Evolutionary conservation across 1,140 invertebrate genomes (phyloP), one percentile per base, ranked within the genome.

Genomic region (Drosophila malerkotliana): DNA sequence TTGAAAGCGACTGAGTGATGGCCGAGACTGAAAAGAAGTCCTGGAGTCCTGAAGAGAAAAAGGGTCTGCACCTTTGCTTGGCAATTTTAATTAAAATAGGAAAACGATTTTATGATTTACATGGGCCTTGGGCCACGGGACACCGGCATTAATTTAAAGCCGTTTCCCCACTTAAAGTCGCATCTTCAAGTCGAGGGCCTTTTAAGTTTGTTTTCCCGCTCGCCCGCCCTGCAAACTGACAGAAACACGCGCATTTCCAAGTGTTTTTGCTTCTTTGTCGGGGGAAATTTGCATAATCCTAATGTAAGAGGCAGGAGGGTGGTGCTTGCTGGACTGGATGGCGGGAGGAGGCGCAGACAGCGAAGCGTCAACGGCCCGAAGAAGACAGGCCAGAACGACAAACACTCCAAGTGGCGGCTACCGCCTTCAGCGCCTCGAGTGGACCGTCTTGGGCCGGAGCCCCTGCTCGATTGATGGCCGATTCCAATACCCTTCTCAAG

Each of bases 231-330:
- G 54, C 63, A 84, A 79, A 68, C 55, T 85, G 79, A 71, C 83
- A 85, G 56, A 87, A 85, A 82, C 82, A 88, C 78, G 79, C 78
- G 82, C 66, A 61, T 81, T 84, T 84, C 72, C 63, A 45, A 80
- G 68, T 85, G 62, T 61, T 45, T 66, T 67, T 68, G 41, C 15
- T 6, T 48, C 55, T 45, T 61, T 37, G 28, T 61, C 56, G 60
- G 73, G 57, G 39, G 34, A 28, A 84, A 88, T 88, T 89, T 84
- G 62, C 84, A 89, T 88, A 88, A 88, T 88, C 83, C 79, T 89
- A 84, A 88, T 84, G 84, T 68, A 84, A 79, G 41, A 89, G 49
- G 63, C 45, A 9, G 34, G 6, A 21, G 8, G 51, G 24, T 15
- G 9, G 10, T 34, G 2, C 6, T 41, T 3, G 12, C 8, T 14